A percentile compares a stretch with the other conserved stretches of the same genome.
Evolutionary conservation across 2,113 vertebrate species (phyloP).

Genomic region (Lasiurus borealis): DNA sequence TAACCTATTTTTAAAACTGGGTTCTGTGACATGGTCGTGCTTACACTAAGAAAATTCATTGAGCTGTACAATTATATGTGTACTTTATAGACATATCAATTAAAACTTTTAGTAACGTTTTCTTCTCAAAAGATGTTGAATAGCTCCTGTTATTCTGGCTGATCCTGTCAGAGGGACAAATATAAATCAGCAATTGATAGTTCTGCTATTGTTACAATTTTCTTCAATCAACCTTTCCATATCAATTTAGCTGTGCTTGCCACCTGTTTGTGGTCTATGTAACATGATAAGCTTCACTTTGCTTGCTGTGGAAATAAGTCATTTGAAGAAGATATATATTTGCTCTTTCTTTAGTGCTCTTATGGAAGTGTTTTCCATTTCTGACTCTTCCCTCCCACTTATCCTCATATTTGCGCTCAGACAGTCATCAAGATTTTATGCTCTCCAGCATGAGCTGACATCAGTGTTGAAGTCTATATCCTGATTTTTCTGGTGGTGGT

Average conservation of each 20-base stretch:
- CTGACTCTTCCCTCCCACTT: neutral
- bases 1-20: neutral
- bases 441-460: neutral
- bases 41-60: constrained; percentile 18
- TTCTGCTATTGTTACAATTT: neutral
- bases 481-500: neutral
- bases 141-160: neutral
- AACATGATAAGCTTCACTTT: neutral
- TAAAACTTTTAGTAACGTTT: neutral
- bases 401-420: neutral
- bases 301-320: neutral
- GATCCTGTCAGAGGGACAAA: neutral
- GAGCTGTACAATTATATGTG: neutral
- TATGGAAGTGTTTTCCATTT: neutral
- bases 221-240: neutral
- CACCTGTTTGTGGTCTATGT: neutral
- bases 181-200: neutral
- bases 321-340: neutral
- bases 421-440: neutral
- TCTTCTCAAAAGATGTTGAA: neutral
- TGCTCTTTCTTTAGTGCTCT: neutral
- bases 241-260: neutral
- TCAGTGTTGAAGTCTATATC: neutral
- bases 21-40: neutral
- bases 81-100: neutral